Evolutionary conservation across 2,888 invertebrate species (phyloP).

Genomic region (Cephus spinipes): DNA sequence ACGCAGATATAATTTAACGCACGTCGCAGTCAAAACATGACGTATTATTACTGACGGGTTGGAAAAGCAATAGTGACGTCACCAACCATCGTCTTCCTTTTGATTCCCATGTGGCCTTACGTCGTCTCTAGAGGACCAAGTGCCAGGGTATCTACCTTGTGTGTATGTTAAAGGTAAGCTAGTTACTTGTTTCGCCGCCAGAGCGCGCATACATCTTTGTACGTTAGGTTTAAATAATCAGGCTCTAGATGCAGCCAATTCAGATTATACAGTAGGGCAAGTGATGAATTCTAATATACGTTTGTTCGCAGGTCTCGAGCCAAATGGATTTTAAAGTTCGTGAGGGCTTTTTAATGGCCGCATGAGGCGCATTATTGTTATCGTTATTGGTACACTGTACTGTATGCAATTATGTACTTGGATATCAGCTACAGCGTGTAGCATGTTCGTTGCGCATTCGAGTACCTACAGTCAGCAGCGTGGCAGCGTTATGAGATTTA

Average conservation of each 20-base stretch:
- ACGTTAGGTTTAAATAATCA: neutral
- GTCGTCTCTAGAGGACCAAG: too few species aligned
- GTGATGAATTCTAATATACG: slow-evolving; percentile 6
- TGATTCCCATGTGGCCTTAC: too few species aligned
- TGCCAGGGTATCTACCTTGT: too few species aligned
- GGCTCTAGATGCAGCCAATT: neutral
- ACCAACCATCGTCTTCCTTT: too few species aligned
- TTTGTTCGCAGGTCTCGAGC: neutral
- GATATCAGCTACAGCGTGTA: neutral
- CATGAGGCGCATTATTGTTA: neutral
- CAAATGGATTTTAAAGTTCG: slow-evolving; percentile 2
- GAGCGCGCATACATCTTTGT: neutral
- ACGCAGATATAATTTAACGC: neutral
- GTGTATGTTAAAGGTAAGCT: too few species aligned
- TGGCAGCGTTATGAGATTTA: slow-evolving; percentile 36
- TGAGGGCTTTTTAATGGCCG: neutral
- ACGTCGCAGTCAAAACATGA: neutral
- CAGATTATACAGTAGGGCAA: neutral
- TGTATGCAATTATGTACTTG: neutral
- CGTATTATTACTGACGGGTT: neutral
- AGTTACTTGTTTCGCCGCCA: neutral
- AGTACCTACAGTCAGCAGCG: neutral
- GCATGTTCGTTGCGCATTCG: neutral
- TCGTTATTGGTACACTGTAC: neutral
- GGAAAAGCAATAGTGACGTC: neutral